phyloP scores from a whole-genome alignment of 2,797 vertebrate genomes.

The Myotis vivesi region DNA sequence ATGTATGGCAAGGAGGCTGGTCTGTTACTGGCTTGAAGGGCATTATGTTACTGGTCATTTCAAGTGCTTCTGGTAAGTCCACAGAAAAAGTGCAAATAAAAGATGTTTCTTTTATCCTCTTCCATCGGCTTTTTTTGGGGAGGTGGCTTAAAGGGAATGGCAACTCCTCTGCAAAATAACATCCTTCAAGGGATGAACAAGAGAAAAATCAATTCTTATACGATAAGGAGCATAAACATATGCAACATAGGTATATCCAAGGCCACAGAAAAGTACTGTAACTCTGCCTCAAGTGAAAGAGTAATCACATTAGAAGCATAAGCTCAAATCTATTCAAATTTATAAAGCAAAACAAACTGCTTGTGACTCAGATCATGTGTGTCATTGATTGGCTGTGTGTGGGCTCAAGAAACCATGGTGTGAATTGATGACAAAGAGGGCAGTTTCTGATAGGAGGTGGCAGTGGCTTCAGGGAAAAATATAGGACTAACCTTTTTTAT shows the following conservation, averaged over 20 bases:
- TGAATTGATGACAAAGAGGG: neutral
- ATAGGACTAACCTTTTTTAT: neutral
- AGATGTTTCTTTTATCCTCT: neutral
- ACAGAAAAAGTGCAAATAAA: conserved; percentile 14
- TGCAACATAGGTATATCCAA: neutral
- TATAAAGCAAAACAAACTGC: conserved; percentile 1
- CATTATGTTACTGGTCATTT: neutral
- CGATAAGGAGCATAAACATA: neutral
- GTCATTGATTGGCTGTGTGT: neutral
- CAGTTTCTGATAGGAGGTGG: neutral
- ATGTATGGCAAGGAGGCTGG: neutral
- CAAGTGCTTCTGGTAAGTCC: conserved; percentile 13
- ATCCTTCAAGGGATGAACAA: neutral
- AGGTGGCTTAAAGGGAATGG: neutral
- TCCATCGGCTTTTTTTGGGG: neutral
- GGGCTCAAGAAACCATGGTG: neutral
- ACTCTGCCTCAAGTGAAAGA: neutral
- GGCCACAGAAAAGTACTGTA: neutral
- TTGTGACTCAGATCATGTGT: neutral
- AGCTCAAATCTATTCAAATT: conserved; percentile 8
- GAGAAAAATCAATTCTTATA: conserved; percentile 2
- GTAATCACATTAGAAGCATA: neutral
- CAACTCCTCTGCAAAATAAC: neutral
- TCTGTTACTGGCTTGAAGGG: neutral
- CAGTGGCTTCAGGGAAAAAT: neutral